phyloP scores from a whole-genome alignment of 2,113 vertebrate species.

The Mus musculus region DNA sequence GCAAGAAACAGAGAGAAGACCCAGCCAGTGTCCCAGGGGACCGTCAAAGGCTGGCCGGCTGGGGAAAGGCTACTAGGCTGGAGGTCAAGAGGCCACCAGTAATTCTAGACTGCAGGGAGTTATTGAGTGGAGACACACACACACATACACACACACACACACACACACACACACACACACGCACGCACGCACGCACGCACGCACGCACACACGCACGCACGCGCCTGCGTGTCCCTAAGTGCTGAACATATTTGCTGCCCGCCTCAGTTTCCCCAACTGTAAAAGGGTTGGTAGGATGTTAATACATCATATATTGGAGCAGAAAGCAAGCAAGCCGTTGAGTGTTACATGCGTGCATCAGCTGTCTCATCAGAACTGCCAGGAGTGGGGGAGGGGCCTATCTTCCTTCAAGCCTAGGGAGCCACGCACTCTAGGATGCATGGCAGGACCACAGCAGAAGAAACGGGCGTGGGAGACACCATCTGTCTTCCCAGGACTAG shows the following conservation, averaged over 20 bases:
- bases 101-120: not conserved
- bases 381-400: no score
- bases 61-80: conserved; percentile 23
- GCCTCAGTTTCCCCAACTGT: conserved; percentile 30
- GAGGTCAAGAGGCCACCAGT: not conserved
- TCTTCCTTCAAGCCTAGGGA: not conserved
- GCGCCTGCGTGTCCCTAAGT: rapidly evolving
- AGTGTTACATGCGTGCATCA: not conserved
- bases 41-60: not conserved
- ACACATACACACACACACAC: no score
- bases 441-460: not conserved
- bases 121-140: not conserved
- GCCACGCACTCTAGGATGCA: not conserved
- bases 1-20: conserved; percentile 32
- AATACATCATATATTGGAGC: not conserved
- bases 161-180: no score
- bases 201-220: no score
- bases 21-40: not conserved
- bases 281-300: not conserved
- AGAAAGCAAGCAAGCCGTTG: not conserved
- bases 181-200: no score
- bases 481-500: not conserved
- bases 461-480: not conserved
- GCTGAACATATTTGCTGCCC: not conserved
- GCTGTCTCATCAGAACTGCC: not conserved